These are phyloP conservation scores for Dichetophora obliterata DNA, from an alignment of 2,888 invertebrate genomes.

Conservation along the genomic window DNA sequence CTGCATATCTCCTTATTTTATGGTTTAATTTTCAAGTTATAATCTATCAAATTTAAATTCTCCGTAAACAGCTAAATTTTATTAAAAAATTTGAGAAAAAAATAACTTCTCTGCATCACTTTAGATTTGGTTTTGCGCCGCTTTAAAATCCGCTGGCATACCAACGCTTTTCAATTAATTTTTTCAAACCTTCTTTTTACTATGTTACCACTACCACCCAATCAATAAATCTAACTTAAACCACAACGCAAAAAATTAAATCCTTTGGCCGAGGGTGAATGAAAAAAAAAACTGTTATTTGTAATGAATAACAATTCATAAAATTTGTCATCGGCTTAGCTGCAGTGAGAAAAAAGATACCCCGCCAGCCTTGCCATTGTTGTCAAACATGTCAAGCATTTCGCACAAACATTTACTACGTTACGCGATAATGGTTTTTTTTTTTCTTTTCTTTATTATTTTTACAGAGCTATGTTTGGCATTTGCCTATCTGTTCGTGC, in stretches of 20 bases:
- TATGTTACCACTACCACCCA: not conserved
- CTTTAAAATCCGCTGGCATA: not conserved
- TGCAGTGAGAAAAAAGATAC: not conserved
- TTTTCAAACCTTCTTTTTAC: not conserved
- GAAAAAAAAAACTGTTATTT: not conserved
- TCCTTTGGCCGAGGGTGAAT: conserved; percentile 25
- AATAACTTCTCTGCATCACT: not conserved
- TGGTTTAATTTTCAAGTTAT: not conserved
- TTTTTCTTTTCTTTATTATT: conserved; percentile 27
- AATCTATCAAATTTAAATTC: not conserved
- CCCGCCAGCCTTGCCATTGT: conserved; percentile 50
- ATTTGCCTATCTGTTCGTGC: not conserved
- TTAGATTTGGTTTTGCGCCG: not conserved
- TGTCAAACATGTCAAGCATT: conserved; percentile 65
- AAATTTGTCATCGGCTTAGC: conserved; percentile 63
- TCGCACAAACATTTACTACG: conserved; percentile 59
- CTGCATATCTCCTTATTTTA: too few species aligned
- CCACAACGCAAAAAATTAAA: conserved; percentile 10
- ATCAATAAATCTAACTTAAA: conserved; percentile 37
- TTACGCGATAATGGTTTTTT: conserved; percentile 53
- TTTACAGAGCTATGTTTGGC: not conserved
- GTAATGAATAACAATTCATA: conserved; percentile 32
- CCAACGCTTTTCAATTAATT: not conserved
- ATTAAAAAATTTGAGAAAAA: not conserved
- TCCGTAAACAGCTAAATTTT: not conserved